Percentiles rank a stretch among this genome's conserved stretches.
Conservation (phyloP, 2,888 invertebrate genomes). For the Prenolepis imparis region DNA sequence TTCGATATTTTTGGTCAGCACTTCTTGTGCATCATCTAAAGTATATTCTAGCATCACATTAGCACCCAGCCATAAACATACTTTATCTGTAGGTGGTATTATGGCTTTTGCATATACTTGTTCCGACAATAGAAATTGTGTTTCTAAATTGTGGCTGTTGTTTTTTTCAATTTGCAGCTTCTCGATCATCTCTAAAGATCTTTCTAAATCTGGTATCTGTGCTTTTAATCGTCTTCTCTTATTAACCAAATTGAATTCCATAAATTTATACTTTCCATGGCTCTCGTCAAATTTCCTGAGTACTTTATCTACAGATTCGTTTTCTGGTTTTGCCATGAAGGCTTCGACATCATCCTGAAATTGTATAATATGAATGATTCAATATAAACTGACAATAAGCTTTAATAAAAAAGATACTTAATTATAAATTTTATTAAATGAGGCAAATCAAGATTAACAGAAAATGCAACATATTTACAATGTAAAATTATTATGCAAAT, state of each 20-base stretch:
- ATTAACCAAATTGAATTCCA: slow-evolving; percentile 96
- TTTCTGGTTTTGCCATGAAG: slow-evolving; percentile 95
- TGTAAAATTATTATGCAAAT: not conserved
- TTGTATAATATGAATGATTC: not conserved
- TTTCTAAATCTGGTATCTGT: slow-evolving; percentile 97
- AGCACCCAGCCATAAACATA: slow-evolving; percentile 94
- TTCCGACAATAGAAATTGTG: slow-evolving; percentile 96
- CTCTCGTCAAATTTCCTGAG: slow-evolving; percentile 95
- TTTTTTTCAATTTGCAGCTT: slow-evolving; percentile 94
- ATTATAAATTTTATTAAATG: not conserved
- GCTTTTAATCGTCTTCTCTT: slow-evolving; percentile 94
- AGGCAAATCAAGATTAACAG: slow-evolving; percentile 24
- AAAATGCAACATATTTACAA: not conserved
- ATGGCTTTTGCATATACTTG: slow-evolving; percentile 94
- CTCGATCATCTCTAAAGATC: slow-evolving; percentile 96
- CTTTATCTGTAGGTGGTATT: slow-evolving; percentile 95
- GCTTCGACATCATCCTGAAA: slow-evolving; percentile 96
- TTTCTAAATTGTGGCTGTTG: slow-evolving; percentile 90
- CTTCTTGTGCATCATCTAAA: slow-evolving; percentile 94
- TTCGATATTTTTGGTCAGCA: slow-evolving; percentile 93
- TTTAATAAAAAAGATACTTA: not conserved
- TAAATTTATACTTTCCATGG: slow-evolving; percentile 98
- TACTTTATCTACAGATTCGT: slow-evolving; percentile 94
- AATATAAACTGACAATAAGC: not conserved
- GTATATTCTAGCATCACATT: slow-evolving; percentile 99